Evolutionary conservation across 2,113 vertebrate species (phyloP).

Genomic region (Calypte anna): DNA sequence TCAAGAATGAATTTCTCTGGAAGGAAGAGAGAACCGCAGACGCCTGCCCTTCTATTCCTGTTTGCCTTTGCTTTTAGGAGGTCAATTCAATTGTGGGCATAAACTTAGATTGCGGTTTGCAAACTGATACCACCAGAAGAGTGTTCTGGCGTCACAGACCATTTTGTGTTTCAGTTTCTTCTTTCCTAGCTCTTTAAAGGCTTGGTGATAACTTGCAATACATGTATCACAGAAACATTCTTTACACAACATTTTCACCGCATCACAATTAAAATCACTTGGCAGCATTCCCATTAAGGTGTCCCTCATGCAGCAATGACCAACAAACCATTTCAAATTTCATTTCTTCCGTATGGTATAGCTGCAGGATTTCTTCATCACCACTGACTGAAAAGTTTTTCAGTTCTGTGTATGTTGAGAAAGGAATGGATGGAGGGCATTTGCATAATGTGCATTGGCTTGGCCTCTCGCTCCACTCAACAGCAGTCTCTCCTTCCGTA

Average conservation of each 20-base stretch:
- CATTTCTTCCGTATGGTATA: not conserved
- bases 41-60: constrained; percentile 24
- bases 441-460: not conserved
- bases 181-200: constrained; percentile 6
- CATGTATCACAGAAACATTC: not conserved
- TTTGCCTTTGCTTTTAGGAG: constrained; percentile 65
- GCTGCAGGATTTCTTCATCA: not conserved
- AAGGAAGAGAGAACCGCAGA: constrained; percentile 15
- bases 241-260: not conserved
- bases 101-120: constrained; percentile 44
- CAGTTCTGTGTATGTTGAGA: not conserved
- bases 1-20: constrained; percentile 2
- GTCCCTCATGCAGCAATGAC: not conserved
- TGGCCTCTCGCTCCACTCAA: not conserved
- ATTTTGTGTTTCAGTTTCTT: constrained; percentile 32
- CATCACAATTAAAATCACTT: not conserved
- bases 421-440: fast-evolving
- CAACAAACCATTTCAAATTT: not conserved
- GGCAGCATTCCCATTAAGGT: not conserved
- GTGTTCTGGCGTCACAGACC: constrained; percentile 38
- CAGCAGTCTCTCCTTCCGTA: not conserved
- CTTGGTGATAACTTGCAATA: constrained; percentile 43
- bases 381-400: not conserved
- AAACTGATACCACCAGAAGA: constrained; percentile 58
- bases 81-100: constrained; percentile 56